A percentile compares a stretch with the other conserved stretches of the same genome.
phyloP scores from a whole-genome alignment of 2,113 vertebrate species.

The Triplophysa rosa region DNA sequence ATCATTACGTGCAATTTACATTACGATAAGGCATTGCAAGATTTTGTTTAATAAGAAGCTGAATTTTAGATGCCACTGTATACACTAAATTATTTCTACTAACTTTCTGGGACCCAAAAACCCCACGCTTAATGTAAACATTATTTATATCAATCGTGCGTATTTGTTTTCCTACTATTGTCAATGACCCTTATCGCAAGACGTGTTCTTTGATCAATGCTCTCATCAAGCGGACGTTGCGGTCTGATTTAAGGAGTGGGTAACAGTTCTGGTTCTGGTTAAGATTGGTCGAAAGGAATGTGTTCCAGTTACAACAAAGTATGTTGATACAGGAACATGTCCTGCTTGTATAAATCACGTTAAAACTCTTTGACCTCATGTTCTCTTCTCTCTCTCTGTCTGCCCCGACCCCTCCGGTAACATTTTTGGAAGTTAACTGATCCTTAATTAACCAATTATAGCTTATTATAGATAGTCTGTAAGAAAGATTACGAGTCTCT shows the following conservation, averaged over 20 bases:
- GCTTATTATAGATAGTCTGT: background rate
- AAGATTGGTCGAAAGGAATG: background rate
- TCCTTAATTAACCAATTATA: background rate
- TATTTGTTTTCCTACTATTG: background rate
- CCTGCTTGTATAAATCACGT: background rate
- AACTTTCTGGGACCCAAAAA: no score
- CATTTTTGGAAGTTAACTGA: constrained; percentile 6
- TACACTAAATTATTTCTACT: no score
- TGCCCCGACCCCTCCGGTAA: constrained; percentile 1
- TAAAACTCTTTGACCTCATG: background rate
- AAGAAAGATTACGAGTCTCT: background rate
- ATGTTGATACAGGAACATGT: background rate
- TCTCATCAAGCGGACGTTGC: background rate
- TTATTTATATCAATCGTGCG: no score
- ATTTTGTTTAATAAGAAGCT: no score
- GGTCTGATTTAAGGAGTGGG: background rate
- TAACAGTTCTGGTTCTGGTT: background rate
- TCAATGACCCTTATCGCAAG: background rate
- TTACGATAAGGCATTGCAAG: no score
- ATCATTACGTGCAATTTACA: no score
- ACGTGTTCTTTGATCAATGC: no score
- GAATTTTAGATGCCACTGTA: no score
- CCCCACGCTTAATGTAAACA: no score
- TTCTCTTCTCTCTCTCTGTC: constrained; percentile 29
- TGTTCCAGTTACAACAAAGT: background rate